Base-by-base conservation (phyloP, 2,113 vertebrate species). In the Dissostichus mawsoni region DNA sequence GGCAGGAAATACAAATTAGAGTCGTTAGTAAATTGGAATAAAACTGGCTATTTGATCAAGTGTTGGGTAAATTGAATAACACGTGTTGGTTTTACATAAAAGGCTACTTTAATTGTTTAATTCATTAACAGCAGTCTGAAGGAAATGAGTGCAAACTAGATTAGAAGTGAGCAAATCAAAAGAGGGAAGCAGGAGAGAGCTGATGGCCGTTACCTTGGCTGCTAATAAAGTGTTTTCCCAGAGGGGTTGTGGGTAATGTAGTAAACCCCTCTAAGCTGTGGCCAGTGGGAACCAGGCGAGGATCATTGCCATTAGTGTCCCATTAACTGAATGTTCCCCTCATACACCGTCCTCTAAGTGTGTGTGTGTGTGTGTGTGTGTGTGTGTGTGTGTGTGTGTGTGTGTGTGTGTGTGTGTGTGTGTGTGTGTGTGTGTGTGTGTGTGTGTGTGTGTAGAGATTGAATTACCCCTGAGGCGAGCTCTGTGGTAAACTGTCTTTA, bases 251-350 rank as follows among this genome's bases (percentile, higher is more conserved):
- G 79, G 80, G 69, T 86, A 87, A 86, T 82, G 73, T 73, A 81
- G 81, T 90, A 63, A 90, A 87, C 75, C 56, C 63, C 69, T 78
- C 74, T 88, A 87, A 91, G 74, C 78, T 71, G 79, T 51, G 78
- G 64, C 82, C 87, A 48, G 29, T 73, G 85, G 86, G 86, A 83
- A 62, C 59, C 51, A 23, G 50, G 47, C 50, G 63, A 67, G 71
- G 68, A 56, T 82, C 23, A 76, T 76, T 88, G 75, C 85, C 79
- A 87, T 90, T 87, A 89, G 72, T 4, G 13, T 44, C 74, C 68
- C 76, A 84, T 90, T 85, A 91, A 74, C 17, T 67, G 69, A 78
- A 72, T 81, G 36, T 29, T 29, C 25, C 3, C 25, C 25, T 29
- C 25, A 29, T 29, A 29, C 25, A 29, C 25, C 25, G 25, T 29